Percentiles rank a stretch among this genome's conserved stretches.
These are phyloP conservation scores for Dissostichus mawsoni DNA, from an alignment of 2,113 vertebrate species.

Conservation along the genomic window DNA sequence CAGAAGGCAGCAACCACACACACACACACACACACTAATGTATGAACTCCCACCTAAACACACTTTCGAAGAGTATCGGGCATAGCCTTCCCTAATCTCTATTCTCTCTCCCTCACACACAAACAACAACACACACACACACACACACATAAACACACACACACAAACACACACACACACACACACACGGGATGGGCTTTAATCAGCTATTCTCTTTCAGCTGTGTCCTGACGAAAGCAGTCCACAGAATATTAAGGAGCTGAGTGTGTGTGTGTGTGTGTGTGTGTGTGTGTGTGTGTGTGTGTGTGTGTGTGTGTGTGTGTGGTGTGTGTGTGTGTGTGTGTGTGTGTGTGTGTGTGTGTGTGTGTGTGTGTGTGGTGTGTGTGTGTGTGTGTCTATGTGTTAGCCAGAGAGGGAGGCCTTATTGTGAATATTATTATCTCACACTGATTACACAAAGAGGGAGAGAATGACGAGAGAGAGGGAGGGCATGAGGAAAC, in stretches of 20 bases:
- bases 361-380: neutral
- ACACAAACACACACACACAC: slow-evolving; percentile 21
- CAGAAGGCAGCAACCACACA: slow-evolving; percentile 72
- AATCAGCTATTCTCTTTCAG: slow-evolving; percentile 91
- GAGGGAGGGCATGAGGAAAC: slow-evolving; percentile 29
- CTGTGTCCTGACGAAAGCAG: slow-evolving; percentile 77
- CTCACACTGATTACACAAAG: slow-evolving; percentile 74
- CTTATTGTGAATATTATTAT: slow-evolving; percentile 81
- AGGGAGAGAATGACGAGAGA: neutral
- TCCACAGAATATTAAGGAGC: slow-evolving; percentile 85
- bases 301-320: neutral
- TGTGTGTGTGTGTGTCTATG: neutral
- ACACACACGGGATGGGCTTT: slow-evolving; percentile 80
- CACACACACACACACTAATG: neutral
- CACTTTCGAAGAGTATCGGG: slow-evolving; percentile 54
- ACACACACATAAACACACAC: slow-evolving; percentile 41
- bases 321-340: slow-evolving; percentile 13
- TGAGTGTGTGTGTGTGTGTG: slow-evolving; percentile 29
- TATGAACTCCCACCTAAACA: slow-evolving; percentile 35
- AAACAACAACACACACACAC: slow-evolving; percentile 18
- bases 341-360: slow-evolving; percentile 22
- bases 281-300: slow-evolving; percentile 4
- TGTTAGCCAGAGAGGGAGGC: neutral
- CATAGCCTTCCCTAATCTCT: slow-evolving; percentile 69
- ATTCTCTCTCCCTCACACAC: slow-evolving; percentile 63